Base-by-base conservation (phyloP, 2,113 vertebrate species). In the Micronycteris hirsuta region DNA sequence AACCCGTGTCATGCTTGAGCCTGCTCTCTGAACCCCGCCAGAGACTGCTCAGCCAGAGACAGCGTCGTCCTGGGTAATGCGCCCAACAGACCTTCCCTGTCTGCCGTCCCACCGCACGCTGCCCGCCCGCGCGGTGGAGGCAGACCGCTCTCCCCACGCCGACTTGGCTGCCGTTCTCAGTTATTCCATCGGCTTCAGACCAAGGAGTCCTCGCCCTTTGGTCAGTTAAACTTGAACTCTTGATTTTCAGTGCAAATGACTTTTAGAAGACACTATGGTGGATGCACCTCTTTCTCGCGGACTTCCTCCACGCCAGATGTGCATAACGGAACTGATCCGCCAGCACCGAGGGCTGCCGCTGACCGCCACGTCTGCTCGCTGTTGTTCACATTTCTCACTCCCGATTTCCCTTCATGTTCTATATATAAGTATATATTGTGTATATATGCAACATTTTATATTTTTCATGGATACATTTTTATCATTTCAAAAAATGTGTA, bases 401-500 rank as follows among this genome's bases (percentile, higher is more conserved):
- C 82, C 91, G 52, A 45, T 96, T 97, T 93, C 96, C 94, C 98
- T 97, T 98, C 98, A 76, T 98, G 96, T 97, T 98, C 97, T 98
- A 93, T 97, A 67, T 97, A 97, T 97, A 98, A 89, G 87, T 96
- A 94, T 96, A 97, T 97, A 96, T 95, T 97, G 94, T 97, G 49
- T 86, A 95, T 97, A 97, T 97, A 81, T 77, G 96, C 95, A 63
- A 97, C 96, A 95, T 98, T 98, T 99, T 98, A 74, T 99, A 98
- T 97, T 98, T 97, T 98, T 98, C 97, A 96, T 56, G 84, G 96
- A 98, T 98, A 97, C 96, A 97, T 97, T 97, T 98, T 98, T 98
- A 99, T 98, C 98, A 98, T 98, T 99, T 98, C 98, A 99, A 99
- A 98, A 98, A 98, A 96, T 98, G 97, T 98, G 98, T 98, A 97